Evolutionary conservation across 2,888 invertebrate genomes (phyloP), one percentile per base, ranked within the genome.

Genomic region (Oscheius sp.): DNA sequence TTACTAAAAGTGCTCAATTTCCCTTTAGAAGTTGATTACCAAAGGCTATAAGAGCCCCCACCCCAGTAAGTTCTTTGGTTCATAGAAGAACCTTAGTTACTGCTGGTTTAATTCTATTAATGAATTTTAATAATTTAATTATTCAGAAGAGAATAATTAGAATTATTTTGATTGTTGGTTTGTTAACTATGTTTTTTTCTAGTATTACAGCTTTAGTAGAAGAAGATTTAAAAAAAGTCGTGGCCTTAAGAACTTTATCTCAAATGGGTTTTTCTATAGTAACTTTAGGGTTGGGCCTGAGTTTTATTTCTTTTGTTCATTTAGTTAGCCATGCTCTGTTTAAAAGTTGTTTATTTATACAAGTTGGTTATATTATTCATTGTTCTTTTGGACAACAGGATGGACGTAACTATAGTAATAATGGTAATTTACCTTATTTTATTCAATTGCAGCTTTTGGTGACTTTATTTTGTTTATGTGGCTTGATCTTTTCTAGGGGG

Each of bases 1-100:
- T 91, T 88, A 92, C 92, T 70, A 92, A 92, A 87, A 92, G 92
- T 78, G 92, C 92, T 85, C 92, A 92, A 87, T 90, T 92, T 89
- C 92, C 92, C 51, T 92, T 92, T 91, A 91, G 91, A 72, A 90
- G 91, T 50, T 92, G 92, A 81, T 87, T 92, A 56, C 92, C 92
- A 0, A 91, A 90, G 0, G 92, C 92, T 47, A 92, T 92, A 87
- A 91, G 91, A 0, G 92, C 92, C 49, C 92, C 92, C 36, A 92
- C 92, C 0, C 92, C 92, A 9, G 90, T 92, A 66, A 91, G 91
- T n/a, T 90, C 91, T 70, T 89, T 92, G 87, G 91, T 91, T 76
- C 91, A 92, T 89, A 92, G 92, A 73, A 92, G 91, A 3, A 92
- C 92, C 73, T 89, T 92, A 86, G 92, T 92, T 0, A 92, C 92